A percentile compares a stretch with the other conserved stretches of the same genome.
Conservation (phyloP, 2,797 vertebrate species). For the Oceanodroma leucorhoa region DNA sequence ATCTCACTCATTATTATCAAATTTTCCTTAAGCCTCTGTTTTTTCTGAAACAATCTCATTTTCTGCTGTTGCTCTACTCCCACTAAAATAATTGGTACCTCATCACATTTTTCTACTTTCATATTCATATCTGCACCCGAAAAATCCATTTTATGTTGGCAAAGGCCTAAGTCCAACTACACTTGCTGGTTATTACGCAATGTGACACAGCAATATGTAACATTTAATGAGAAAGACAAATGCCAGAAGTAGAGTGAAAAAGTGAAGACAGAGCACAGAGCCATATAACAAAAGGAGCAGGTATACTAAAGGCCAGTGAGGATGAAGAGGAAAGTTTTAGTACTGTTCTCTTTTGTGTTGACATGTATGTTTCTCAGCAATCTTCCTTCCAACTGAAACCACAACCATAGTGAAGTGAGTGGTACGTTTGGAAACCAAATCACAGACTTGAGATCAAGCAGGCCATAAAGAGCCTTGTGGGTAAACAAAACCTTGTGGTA, state of each 20-base stretch:
- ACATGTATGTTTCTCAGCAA: neutral
- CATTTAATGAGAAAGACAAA: neutral
- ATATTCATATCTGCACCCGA: neutral
- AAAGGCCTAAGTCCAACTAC: neutral
- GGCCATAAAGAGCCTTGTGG: neutral
- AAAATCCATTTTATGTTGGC: neutral
- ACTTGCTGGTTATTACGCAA: neutral
- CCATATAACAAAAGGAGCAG: neutral
- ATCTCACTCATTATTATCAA: neutral
- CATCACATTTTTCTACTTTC: neutral
- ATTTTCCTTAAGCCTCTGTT: neutral
- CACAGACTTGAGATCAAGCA: neutral
- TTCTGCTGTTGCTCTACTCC: neutral
- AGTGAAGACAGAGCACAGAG: neutral
- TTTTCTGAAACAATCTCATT: neutral
- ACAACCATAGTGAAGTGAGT: neutral
- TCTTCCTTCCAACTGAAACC: neutral
- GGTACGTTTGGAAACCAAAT: neutral
- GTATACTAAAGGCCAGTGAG: neutral
- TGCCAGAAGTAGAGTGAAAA: neutral
- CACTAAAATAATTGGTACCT: neutral
- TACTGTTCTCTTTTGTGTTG: neutral
- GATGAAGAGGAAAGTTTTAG: neutral
- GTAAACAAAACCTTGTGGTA: neutral
- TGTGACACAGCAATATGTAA: neutral